Conservation (phyloP, 2,113 vertebrate species). For the Chaetorhynchus papuensis region DNA sequence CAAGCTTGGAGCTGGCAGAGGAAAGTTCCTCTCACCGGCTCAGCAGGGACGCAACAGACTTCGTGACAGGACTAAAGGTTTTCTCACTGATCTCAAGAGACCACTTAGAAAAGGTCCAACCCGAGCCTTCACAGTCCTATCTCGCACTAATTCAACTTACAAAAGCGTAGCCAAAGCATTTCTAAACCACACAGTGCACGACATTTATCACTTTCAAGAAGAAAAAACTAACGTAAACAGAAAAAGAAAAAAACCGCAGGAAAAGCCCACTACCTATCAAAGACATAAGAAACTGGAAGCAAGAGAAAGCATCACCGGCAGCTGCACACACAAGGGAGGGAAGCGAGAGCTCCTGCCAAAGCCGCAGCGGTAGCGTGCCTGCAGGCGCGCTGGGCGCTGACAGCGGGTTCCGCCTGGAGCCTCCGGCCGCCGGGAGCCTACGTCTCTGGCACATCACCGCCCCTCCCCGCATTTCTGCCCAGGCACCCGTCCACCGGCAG, state of each 20-base stretch:
- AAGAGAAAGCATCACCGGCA: background rate
- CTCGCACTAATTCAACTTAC: background rate
- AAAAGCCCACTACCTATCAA: background rate
- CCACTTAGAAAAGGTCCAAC: background rate
- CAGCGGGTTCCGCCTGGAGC: background rate
- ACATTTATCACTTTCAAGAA: background rate
- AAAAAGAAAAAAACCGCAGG: rapidly evolving
- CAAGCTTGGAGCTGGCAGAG: background rate
- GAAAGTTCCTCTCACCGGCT: background rate
- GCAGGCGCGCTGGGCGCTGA: background rate
- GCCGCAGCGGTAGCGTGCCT: background rate
- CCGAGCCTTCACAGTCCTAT: background rate
- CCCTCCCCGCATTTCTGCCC: background rate
- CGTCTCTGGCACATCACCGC: too few species aligned
- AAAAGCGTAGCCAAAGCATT: background rate
- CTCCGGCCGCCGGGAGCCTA: background rate
- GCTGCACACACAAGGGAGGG: background rate
- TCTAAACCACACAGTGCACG: background rate
- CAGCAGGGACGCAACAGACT: background rate
- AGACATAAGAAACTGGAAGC: background rate
- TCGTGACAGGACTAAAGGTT: background rate
- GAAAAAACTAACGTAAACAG: background rate
- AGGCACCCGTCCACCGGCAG: background rate
- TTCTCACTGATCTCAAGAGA: background rate
- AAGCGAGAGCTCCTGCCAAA: background rate